A percentile compares a stretch with the other conserved stretches of the same genome.
Conservation (phyloP, 2,113 vertebrate genomes). For the Gobio gobio region DNA sequence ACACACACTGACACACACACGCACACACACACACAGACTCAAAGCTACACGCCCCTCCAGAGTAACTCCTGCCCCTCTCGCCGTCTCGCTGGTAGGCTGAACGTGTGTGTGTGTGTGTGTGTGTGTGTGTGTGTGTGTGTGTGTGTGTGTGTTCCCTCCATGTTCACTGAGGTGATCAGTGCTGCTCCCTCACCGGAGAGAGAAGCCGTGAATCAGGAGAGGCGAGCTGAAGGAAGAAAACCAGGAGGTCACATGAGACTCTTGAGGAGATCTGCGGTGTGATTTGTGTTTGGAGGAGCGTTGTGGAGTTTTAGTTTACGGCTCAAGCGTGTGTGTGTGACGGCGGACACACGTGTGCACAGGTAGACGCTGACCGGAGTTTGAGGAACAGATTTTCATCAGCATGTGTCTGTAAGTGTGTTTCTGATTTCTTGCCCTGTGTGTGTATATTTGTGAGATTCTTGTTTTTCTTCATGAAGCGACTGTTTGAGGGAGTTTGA, state of each 20-base stretch:
- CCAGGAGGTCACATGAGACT: constrained; percentile 20
- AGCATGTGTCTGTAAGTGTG: constrained; percentile 57
- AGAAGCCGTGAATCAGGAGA: constrained; percentile 26
- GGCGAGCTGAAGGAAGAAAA: not conserved
- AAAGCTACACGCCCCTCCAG: constrained; percentile 5
- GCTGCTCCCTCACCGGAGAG: not conserved
- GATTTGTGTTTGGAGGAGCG: not conserved
- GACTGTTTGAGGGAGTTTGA: not conserved
- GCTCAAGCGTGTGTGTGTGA: not conserved
- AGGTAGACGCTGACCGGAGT: constrained; percentile 1
- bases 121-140: constrained; percentile 23
- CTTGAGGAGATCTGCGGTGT: not conserved
- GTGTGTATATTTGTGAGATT: constrained; percentile 31
- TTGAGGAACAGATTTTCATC: constrained; percentile 8
- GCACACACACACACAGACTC: constrained; percentile 7
- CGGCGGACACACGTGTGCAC: not conserved
- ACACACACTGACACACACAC: not conserved
- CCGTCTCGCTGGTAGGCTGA: not conserved
- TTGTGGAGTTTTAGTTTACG: not conserved
- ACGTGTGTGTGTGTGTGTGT: not conserved
- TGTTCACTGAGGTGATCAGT: not conserved
- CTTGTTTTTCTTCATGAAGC: constrained; percentile 6
- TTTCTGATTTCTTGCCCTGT: constrained; percentile 57
- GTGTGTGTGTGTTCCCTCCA: constrained; percentile 9
- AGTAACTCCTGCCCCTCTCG: constrained; percentile 31